A percentile compares a stretch with the other conserved stretches of the same genome.
These are phyloP conservation scores for Pollicipes pollicipes DNA, from an alignment of 1,140 invertebrate genomes.

Conservation along the genomic window DNA sequence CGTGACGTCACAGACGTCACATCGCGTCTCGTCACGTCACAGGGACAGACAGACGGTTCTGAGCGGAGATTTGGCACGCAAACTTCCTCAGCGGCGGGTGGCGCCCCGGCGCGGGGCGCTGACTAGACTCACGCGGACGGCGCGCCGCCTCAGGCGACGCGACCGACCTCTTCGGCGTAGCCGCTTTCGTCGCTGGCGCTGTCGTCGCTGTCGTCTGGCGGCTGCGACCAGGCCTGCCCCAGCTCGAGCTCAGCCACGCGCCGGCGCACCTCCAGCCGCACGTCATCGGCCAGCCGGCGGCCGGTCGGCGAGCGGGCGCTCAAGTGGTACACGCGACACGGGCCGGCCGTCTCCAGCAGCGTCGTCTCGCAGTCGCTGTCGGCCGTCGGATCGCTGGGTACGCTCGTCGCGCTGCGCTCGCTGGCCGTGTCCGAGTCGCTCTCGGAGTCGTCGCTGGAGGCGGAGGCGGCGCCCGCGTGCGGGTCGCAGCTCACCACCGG, in stretches of 20 bases:
- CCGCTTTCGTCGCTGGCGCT: constrained; percentile 25
- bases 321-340: background rate
- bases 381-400: background rate
- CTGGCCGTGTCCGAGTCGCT: background rate
- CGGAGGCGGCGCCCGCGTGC: constrained; percentile 48
- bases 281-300: background rate
- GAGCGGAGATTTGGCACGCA: constrained; percentile 10
- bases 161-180: background rate
- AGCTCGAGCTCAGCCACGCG: background rate
- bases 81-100: constrained; percentile 4
- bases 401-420: background rate
- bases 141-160: background rate
- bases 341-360: background rate
- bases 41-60: constrained; percentile 3
- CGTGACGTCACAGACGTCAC: no score
- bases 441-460: background rate
- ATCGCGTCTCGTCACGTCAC: no score
- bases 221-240: constrained; percentile 21
- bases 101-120: constrained; percentile 7
- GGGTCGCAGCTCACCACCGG: constrained; percentile 32
- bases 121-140: background rate
- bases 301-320: background rate
- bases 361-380: background rate
- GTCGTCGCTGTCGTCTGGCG: constrained; percentile 25
- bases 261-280: background rate